Percentiles rank a stretch among this genome's conserved stretches.
phyloP scores from a whole-genome alignment of 2,113 vertebrate genomes.

The Passer domesticus region DNA sequence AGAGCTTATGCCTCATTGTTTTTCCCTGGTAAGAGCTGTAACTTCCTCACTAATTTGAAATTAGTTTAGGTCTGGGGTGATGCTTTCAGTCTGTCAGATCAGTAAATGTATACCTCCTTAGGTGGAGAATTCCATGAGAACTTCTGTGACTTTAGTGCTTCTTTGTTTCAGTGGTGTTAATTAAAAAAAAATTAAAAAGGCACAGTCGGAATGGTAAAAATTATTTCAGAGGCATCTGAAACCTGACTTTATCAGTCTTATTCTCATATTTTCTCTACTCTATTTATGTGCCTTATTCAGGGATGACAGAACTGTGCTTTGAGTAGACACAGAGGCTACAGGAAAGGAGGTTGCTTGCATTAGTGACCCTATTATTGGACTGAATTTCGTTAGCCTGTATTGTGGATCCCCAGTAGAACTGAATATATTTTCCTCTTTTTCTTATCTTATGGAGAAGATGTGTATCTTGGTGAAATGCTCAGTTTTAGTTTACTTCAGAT shows the following conservation, averaged over 20 bases:
- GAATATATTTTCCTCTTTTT: neutral
- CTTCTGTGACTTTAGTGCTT: neutral
- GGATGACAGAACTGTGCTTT: neutral
- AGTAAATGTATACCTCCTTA: neutral
- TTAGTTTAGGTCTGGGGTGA: neutral
- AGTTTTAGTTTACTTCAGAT: neutral
- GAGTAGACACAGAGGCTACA: neutral
- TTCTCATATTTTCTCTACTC: neutral
- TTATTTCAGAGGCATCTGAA: neutral
- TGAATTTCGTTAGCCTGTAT: neutral
- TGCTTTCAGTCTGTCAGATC: neutral
- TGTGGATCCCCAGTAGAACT: neutral
- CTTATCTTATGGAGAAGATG: neutral
- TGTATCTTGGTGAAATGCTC: neutral
- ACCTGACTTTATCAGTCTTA: neutral
- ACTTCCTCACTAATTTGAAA: neutral
- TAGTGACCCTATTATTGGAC: neutral
- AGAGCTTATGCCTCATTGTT: neutral
- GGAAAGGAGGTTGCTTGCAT: neutral
- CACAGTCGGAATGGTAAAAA: rapidly evolving
- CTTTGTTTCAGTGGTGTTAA: neutral
- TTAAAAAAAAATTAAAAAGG: neutral
- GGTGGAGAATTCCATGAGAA: neutral
- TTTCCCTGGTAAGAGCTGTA: neutral
- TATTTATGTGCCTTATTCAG: neutral